Conservation (phyloP, 1,140 invertebrate species). For the Microvelia longipes region DNA sequence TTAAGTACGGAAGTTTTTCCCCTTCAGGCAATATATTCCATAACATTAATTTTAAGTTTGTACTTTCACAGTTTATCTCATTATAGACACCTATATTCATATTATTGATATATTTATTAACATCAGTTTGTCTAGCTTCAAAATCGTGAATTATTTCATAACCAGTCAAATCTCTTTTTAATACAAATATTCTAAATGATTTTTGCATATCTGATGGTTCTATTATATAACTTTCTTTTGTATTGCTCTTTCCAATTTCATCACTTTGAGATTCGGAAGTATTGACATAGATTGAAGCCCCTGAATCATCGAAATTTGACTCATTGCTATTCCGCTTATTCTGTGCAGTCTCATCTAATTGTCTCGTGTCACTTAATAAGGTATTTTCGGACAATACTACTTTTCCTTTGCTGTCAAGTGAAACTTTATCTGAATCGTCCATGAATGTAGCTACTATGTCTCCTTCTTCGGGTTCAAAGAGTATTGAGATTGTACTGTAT, state of each 20-base stretch:
- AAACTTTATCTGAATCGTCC: background rate
- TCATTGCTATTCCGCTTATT: no score
- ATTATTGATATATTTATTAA: background rate
- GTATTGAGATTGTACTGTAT: background rate
- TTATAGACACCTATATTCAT: background rate
- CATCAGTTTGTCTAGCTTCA: background rate
- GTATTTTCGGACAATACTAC: background rate
- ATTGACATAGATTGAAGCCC: background rate
- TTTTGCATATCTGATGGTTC: background rate
- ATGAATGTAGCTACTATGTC: background rate
- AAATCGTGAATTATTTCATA: background rate
- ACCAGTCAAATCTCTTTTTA: background rate
- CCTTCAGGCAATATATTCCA: background rate
- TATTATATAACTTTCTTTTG: background rate
- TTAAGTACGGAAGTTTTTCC: background rate
- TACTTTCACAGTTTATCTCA: background rate
- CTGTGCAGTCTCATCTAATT: no score
- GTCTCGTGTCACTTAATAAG: background rate
- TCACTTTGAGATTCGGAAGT: background rate
- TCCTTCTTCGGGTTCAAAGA: background rate
- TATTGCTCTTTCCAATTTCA: background rate
- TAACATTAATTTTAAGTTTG: background rate
- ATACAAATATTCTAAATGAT: background rate
- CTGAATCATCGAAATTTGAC: background rate
- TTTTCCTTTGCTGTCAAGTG: background rate